Conservation (phyloP, 2,113 vertebrate genomes). For the Deroptyus accipitrinus region DNA sequence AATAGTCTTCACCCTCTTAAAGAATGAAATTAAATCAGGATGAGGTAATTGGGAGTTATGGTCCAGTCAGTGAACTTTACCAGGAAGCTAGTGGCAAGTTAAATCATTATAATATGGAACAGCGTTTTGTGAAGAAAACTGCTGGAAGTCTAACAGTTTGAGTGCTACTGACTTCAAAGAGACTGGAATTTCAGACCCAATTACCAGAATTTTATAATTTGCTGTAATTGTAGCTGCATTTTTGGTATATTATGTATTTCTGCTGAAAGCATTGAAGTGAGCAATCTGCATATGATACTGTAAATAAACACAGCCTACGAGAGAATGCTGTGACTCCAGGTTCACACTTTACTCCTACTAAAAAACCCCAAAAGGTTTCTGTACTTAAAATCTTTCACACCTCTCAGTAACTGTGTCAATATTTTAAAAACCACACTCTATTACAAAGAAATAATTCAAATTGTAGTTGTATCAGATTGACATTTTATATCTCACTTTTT, state of each 20-base stretch:
- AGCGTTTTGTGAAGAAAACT: background rate
- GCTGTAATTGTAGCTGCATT: conserved; percentile 1
- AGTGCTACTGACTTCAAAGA: conserved; percentile 29
- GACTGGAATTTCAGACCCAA: background rate
- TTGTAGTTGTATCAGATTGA: background rate
- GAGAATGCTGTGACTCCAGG: background rate
- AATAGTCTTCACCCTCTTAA: background rate
- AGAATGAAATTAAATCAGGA: background rate
- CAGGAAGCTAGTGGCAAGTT: background rate
- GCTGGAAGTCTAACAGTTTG: conserved; percentile 20
- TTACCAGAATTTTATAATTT: conserved; percentile 45
- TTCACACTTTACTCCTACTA: background rate
- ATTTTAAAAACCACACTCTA: background rate
- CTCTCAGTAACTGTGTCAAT: background rate
- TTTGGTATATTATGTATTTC: background rate
- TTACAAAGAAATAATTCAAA: background rate
- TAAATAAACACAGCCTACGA: background rate
- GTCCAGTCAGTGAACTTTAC: conserved; percentile 16
- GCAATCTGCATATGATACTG: background rate
- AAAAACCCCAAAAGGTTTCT: background rate
- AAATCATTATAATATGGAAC: conserved; percentile 24
- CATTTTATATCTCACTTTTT: background rate
- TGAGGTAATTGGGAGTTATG: conserved; percentile 13
- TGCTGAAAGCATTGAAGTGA: background rate
- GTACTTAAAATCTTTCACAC: background rate